Percentiles rank a stretch among this genome's conserved stretches.
These are phyloP conservation scores for Hybos culiciformis DNA, from an alignment of 2,888 invertebrate species.

Conservation along the genomic window DNA sequence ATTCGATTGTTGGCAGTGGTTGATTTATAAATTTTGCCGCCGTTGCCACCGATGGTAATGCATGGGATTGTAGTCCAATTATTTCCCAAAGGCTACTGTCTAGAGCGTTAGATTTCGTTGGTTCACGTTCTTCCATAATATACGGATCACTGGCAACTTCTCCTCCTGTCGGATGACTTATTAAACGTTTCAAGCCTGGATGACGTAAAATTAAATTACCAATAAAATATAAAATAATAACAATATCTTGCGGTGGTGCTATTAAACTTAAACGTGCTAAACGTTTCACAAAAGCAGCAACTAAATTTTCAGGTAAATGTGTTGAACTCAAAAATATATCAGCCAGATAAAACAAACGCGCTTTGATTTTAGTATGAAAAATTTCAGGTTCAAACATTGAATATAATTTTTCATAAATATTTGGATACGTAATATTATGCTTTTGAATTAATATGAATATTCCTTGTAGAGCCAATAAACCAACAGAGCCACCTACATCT, in stretches of 20 bases:
- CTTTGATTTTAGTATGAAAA: slow-evolving; percentile 80
- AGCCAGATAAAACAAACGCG: slow-evolving; percentile 73
- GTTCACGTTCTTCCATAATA: slow-evolving; percentile 67
- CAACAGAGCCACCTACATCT: slow-evolving; percentile 72
- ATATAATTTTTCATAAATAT: slow-evolving; percentile 90
- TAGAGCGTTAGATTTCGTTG: slow-evolving; percentile 63
- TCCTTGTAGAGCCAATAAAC: slow-evolving; percentile 82
- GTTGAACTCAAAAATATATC: slow-evolving; percentile 88
- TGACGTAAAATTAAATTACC: slow-evolving; percentile 77
- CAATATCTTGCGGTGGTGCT: slow-evolving; percentile 67
- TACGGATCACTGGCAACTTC: slow-evolving; percentile 57
- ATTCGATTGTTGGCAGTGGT: slow-evolving; percentile 51
- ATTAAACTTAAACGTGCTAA: slow-evolving; percentile 69
- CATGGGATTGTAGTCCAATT: slow-evolving; percentile 59
- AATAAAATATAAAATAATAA: slow-evolving; percentile 65
- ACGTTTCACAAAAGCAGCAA: slow-evolving; percentile 87
- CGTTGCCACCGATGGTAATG: slow-evolving; percentile 53
- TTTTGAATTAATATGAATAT: slow-evolving; percentile 78
- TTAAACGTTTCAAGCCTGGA: slow-evolving; percentile 58
- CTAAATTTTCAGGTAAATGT: slow-evolving; percentile 78
- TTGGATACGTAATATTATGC: slow-evolving; percentile 89
- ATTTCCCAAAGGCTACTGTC: slow-evolving; percentile 92
- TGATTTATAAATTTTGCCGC: slow-evolving; percentile 58
- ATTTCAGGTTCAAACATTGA: slow-evolving; percentile 84
- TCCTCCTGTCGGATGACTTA: slow-evolving; percentile 40